phyloP scores from a whole-genome alignment of 1,140 invertebrate species.

The Pissodes strobi region DNA sequence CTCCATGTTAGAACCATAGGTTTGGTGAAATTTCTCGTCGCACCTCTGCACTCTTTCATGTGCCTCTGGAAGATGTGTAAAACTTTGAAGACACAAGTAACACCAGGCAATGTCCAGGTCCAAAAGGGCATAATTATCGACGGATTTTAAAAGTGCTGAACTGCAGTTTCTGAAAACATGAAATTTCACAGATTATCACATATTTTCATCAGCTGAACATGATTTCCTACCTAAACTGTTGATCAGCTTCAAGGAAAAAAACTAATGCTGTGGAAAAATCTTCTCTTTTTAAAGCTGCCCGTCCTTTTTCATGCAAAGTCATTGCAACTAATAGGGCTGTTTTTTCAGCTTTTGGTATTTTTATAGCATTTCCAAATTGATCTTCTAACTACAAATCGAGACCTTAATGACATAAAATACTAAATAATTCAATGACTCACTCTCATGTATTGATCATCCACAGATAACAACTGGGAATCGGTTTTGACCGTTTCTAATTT shows the following conservation, averaged over 20 bases:
- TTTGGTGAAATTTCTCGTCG: conserved; percentile 67
- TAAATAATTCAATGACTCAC: conserved; percentile 43
- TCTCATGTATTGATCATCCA: conserved; percentile 59
- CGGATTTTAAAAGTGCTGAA: conserved; percentile 67
- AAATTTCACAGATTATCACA: too few species aligned
- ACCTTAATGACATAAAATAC: too few species aligned
- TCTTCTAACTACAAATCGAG: conserved; percentile 70
- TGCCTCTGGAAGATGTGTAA: conserved; percentile 73
- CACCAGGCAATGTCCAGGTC: conserved; percentile 86
- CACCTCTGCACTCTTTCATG: conserved; percentile 67
- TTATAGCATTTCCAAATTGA: conserved; percentile 72
- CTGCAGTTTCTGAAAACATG: conserved; percentile 64
- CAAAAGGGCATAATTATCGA: conserved; percentile 81
- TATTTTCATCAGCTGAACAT: too few species aligned
- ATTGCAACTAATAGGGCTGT: conserved; percentile 72
- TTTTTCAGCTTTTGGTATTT: conserved; percentile 68
- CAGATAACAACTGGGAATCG: conserved; percentile 59
- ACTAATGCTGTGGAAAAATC: conserved; percentile 72
- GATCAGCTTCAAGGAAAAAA: conserved; percentile 75
- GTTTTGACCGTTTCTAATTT: conserved; percentile 61
- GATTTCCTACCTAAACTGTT: conserved; percentile 75
- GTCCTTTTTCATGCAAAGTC: conserved; percentile 77
- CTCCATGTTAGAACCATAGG: conserved; percentile 73
- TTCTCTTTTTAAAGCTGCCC: conserved; percentile 65
- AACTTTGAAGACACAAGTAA: conserved; percentile 74